Base-by-base conservation (phyloP, 2,797 vertebrate species). In the Sciurus carolinensis region DNA sequence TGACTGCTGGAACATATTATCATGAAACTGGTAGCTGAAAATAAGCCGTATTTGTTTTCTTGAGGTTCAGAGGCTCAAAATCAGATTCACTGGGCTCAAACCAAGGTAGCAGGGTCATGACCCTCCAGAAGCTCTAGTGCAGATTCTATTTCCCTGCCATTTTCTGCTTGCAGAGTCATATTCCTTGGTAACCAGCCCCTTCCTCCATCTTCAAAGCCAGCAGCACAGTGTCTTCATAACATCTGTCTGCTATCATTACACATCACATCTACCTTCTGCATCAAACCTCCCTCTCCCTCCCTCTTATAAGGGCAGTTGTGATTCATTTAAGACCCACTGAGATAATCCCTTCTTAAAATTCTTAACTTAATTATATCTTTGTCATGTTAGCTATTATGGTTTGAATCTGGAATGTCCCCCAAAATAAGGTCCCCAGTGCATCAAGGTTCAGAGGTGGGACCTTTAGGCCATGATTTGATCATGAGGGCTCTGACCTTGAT, bases 361-460 rank as follows among this genome's bases (percentile, higher is more conserved):
- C 44, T 90, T 67, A 82, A 77, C 3, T 76, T 54, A 89, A 79
- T 47, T 39, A 67, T 12, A 67, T 73, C 64, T 90, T 95, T 91
- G 36, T 24, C 66, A 76, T 67, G 13, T n/a, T n/a, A 67, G 33
- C 7, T 12, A 18, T 62, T 62, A 62, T 62, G 59, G 8, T 26
- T 62, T 62, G 24, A 62, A 62, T 62, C 7, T 24, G 24, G 9
- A 62, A 26, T 62, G 59, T 62, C 59, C 24, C 59, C 24, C 59
- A 7, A 62, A 62, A 9, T 62, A 11, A 26, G 59, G 59, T 62
- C 59, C 59, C 59, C 9, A 62, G 24, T 62, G 24, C 24, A 2
- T 8, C 24, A 62, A 62, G 59, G 24, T 62, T 62, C 59, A 62
- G 9, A 62, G 24, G 59, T 62, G 24, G 59, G 24, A 62, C 9